Conservation (phyloP, 1,140 invertebrate genomes). For the Temnothorax curvispinosus region DNA sequence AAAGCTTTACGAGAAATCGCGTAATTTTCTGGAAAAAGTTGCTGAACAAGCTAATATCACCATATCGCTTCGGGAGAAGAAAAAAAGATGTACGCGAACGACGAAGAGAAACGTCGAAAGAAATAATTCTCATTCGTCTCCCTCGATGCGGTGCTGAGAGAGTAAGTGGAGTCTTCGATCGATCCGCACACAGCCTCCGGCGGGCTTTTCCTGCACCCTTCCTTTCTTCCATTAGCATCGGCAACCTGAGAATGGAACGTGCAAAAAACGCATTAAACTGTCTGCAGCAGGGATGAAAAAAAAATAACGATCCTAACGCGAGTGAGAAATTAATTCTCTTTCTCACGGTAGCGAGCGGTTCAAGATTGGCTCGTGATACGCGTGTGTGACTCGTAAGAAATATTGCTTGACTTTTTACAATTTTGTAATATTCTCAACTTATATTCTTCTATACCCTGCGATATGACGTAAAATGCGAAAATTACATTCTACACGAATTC, state of each 20-base stretch:
- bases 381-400: slow-evolving; percentile 50
- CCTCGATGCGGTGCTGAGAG: neutral
- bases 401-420: slow-evolving; percentile 36
- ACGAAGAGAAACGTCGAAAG: slow-evolving; percentile 25
- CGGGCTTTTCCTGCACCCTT: neutral
- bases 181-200: slow-evolving; percentile 44
- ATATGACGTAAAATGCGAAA: neutral
- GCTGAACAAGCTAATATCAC: slow-evolving; percentile 32
- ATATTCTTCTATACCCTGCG: neutral
- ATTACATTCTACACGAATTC: slow-evolving; percentile 34
- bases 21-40: slow-evolving; percentile 26
- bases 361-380: slow-evolving; percentile 33
- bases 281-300: neutral
- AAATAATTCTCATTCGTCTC: slow-evolving; percentile 37
- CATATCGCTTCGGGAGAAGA: neutral
- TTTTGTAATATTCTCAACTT: neutral
- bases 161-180: slow-evolving; percentile 52
- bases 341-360: neutral
- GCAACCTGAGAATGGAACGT: slow-evolving; percentile 21
- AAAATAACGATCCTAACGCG: neutral
- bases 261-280: slow-evolving; percentile 68
- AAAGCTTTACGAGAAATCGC: slow-evolving; percentile 1
- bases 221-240: slow-evolving; percentile 49
- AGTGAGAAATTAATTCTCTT: slow-evolving; percentile 57
- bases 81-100: neutral